Conservation (phyloP, 2,888 invertebrate genomes). For the Serrognathus titanus region DNA sequence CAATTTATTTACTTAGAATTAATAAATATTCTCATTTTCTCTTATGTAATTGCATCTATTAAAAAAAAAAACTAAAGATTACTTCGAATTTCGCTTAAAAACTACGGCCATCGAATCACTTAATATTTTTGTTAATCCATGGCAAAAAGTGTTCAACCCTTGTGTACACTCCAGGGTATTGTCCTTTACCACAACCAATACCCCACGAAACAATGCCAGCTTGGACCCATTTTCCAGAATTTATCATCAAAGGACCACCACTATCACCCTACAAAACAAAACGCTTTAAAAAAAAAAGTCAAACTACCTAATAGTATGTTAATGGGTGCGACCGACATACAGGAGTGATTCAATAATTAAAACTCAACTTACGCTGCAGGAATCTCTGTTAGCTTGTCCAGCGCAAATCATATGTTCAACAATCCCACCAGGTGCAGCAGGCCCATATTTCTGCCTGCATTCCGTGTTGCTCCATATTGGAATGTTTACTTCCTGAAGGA, state of each 20-base stretch:
- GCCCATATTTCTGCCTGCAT: slow-evolving; percentile 76
- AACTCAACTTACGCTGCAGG: slow-evolving; percentile 72
- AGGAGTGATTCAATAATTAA: too few species aligned
- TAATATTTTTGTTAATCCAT: slow-evolving; percentile 83
- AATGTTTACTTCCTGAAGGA: slow-evolving; percentile 79
- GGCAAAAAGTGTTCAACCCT: slow-evolving; percentile 77
- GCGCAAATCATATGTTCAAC: slow-evolving; percentile 87
- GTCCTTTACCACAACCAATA: slow-evolving; percentile 87
- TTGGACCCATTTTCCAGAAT: slow-evolving; percentile 74
- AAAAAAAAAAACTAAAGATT: neutral
- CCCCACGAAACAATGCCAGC: slow-evolving; percentile 90
- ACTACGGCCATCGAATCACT: slow-evolving; percentile 31
- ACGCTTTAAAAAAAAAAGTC: too few species aligned
- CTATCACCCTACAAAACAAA: slow-evolving; percentile 72
- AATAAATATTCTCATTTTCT: neutral
- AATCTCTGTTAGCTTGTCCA: slow-evolving; percentile 78
- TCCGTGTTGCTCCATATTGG: slow-evolving; percentile 79
- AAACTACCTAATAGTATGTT: too few species aligned
- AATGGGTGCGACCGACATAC: too few species aligned
- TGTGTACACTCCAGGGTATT: slow-evolving; percentile 88
- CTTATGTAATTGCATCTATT: neutral
- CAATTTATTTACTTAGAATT: neutral
- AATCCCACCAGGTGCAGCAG: slow-evolving; percentile 85
- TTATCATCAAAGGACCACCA: slow-evolving; percentile 83
- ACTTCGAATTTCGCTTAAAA: neutral